Conservation (phyloP, 2,113 vertebrate genomes). For the Psittacara wagleri region DNA sequence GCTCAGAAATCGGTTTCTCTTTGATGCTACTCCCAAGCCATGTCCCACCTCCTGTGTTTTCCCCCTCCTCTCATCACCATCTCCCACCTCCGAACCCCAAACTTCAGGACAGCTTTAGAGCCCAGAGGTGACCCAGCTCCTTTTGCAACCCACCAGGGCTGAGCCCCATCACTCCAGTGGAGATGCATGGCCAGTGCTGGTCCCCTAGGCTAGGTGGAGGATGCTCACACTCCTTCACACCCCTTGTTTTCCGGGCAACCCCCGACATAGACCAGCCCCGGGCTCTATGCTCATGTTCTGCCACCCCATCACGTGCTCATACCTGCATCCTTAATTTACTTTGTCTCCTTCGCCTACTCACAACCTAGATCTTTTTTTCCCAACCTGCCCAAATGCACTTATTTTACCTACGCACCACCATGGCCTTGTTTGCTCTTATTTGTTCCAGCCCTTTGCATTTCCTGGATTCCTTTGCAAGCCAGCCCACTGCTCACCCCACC, state of each 20-base stretch:
- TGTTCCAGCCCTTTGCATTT: neutral
- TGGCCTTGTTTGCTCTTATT: neutral
- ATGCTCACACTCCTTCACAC: neutral
- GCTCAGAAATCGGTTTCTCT: neutral
- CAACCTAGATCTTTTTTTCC: neutral
- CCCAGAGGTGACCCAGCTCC: rapidly evolving
- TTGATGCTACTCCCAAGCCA: rapidly evolving
- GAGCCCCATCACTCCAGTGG: rapidly evolving
- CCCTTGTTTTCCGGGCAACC: neutral
- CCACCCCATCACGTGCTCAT: neutral
- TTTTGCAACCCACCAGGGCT: neutral
- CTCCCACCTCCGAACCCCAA: neutral
- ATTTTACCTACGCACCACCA: neutral
- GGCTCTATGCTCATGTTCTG: neutral
- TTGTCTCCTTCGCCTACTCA: neutral
- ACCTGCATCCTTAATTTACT: neutral
- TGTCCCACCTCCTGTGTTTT: rapidly evolving
- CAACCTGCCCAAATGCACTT: neutral
- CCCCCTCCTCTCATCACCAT: rapidly evolving
- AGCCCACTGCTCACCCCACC: neutral
- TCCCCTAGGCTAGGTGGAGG: rapidly evolving
- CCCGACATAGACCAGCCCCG: neutral
- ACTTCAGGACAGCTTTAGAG: neutral
- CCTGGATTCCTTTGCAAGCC: neutral
- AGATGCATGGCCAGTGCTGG: rapidly evolving